Conservation (phyloP, 1,140 invertebrate genomes). For the Kradibia gibbosae region DNA sequence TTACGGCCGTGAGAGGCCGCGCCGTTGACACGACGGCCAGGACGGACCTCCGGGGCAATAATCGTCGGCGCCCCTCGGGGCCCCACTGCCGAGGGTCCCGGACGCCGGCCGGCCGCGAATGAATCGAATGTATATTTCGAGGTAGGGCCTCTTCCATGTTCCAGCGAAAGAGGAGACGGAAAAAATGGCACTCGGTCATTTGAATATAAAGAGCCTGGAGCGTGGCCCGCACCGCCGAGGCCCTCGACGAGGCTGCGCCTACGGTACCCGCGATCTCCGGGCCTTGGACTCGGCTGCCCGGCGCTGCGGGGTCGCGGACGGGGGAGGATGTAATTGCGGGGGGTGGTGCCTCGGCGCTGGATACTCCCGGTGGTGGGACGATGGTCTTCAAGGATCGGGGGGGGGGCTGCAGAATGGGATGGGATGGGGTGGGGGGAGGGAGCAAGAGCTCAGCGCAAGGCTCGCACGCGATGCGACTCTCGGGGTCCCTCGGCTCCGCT, state of each 20-base stretch:
- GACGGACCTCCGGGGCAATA: background rate
- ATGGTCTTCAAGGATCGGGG: too few relatives aligned
- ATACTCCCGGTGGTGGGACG: too few relatives aligned
- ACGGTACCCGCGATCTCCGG: background rate
- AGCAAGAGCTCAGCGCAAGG: background rate
- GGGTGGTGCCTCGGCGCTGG: too few relatives aligned
- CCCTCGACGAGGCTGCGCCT: background rate
- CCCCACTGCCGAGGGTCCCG: too few relatives aligned
- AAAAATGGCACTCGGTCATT: constrained; percentile 21
- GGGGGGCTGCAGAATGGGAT: background rate
- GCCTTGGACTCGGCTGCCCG: too few relatives aligned
- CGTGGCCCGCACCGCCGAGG: background rate
- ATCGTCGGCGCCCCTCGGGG: too few relatives aligned
- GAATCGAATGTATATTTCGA: background rate
- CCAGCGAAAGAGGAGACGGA: too few relatives aligned
- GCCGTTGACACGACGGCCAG: background rate
- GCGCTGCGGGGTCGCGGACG: too few relatives aligned
- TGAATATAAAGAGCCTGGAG: background rate
- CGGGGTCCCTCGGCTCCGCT: background rate
- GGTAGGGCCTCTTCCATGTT: background rate
- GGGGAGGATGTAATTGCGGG: background rate
- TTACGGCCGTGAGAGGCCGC: background rate
- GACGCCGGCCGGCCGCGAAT: background rate
- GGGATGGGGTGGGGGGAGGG: background rate
- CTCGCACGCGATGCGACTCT: constrained; percentile 3